Percentiles rank a stretch among this genome's conserved stretches.
Conservation (phyloP, 2,797 vertebrate genomes). For the Notolabrus celidotus region DNA sequence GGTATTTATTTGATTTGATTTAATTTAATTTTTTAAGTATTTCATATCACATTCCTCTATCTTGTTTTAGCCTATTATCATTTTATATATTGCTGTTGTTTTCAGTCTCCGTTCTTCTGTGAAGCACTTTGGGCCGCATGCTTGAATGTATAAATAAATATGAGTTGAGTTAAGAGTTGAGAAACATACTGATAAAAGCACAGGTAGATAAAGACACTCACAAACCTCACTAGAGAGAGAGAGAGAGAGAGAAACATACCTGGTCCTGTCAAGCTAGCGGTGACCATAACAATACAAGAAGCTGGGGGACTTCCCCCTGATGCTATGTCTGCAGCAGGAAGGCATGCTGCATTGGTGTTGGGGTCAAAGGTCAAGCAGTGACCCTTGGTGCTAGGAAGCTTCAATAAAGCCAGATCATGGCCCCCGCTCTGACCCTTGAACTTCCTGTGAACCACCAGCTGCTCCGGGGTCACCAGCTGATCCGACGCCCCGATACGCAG, state of each 20-base stretch:
- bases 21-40: no score
- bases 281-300: slow-evolving; percentile 90
- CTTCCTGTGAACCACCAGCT: slow-evolving; percentile 90
- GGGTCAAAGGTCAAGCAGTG: slow-evolving; percentile 89
- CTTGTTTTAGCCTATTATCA: no score
- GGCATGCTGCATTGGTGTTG: slow-evolving; percentile 88
- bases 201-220: no score
- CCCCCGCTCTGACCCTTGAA: slow-evolving; percentile 90
- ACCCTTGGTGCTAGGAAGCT: slow-evolving; percentile 87
- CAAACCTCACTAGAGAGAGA: no score
- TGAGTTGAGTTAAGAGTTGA: no score
- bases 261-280: slow-evolving; percentile 89
- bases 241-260: slow-evolving; percentile 79
- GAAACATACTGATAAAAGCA: no score
- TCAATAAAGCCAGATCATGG: slow-evolving; percentile 91
- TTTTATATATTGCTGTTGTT: no score
- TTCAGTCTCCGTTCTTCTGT: no score
- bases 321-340: slow-evolving; percentile 80
- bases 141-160: no score
- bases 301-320: slow-evolving; percentile 74
- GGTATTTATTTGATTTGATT: no score
- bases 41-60: no score
- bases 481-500: slow-evolving; percentile 89
- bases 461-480: slow-evolving; percentile 84
- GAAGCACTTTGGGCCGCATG: no score